A percentile compares a stretch with the other conserved stretches of the same genome.
Evolutionary conservation across 2,797 vertebrate genomes (phyloP).

Genomic region (Labroides dimidiatus): DNA sequence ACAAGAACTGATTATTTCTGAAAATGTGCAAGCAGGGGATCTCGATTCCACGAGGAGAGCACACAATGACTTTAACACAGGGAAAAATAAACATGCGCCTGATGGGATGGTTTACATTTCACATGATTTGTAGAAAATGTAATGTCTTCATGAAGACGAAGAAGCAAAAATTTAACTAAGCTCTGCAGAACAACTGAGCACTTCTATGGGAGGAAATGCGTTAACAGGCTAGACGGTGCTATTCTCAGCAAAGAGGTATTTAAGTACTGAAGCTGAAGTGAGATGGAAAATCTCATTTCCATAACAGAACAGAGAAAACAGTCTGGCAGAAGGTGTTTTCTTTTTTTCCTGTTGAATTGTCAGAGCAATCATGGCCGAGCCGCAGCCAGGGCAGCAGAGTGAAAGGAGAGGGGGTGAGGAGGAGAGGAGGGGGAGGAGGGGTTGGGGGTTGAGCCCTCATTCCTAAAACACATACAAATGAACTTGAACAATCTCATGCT

Average conservation of each 20-base stretch:
- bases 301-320: conserved; percentile 81
- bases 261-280: conserved; percentile 81
- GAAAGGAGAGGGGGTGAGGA: conserved; percentile 40
- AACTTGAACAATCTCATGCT: conserved; percentile 68
- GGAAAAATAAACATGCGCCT: conserved; percentile 60
- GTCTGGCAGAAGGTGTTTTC: conserved; percentile 76
- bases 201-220: conserved; percentile 74
- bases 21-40: conserved; percentile 52
- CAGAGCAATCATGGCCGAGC: conserved; percentile 76
- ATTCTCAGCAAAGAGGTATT: conserved; percentile 78
- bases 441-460: conserved; percentile 49
- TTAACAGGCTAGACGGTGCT: conserved; percentile 78
- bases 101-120: conserved; percentile 72
- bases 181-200: conserved; percentile 75
- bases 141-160: conserved; percentile 61
- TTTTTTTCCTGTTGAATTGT: conserved; percentile 71
- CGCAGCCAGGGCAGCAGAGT: conserved; percentile 70
- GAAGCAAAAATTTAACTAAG: conserved; percentile 65
- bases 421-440: neutral
- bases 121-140: conserved; percentile 59
- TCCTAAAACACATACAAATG: conserved; percentile 77
- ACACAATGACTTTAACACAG: conserved; percentile 69
- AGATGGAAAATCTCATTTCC: conserved; percentile 85
- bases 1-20: conserved; percentile 48
- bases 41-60: conserved; percentile 53